These are phyloP conservation scores for Caenorhabditis sinica DNA, from an alignment of 2,888 invertebrate species.

Conservation along the genomic window DNA sequence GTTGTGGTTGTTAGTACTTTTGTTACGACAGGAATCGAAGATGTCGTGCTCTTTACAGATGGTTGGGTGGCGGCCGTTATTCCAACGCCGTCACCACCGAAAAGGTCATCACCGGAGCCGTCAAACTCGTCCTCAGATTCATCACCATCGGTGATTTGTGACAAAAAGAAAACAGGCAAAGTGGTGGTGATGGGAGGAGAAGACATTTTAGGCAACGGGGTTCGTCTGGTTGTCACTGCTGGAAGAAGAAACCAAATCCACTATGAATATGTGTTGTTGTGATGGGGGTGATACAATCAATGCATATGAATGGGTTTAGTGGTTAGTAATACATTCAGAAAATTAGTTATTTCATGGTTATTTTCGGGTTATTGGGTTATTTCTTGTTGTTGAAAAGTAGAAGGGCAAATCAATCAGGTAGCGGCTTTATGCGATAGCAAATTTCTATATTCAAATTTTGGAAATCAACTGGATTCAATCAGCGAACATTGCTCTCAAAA, in stretches of 20 bases:
- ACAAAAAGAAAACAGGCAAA: constrained; percentile 64
- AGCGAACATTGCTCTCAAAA: constrained; percentile 21
- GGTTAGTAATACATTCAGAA: constrained; percentile 24
- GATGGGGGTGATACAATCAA: constrained; percentile 25
- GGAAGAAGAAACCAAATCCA: constrained; percentile 53
- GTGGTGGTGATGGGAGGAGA: constrained; percentile 53
- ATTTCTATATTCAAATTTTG: not conserved
- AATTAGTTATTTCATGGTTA: not conserved
- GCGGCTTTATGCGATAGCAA: constrained; percentile 52
- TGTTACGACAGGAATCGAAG: constrained; percentile 54
- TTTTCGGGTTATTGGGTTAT: not conserved
- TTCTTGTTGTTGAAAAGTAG: not conserved
- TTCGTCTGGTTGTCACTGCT: constrained; percentile 36
- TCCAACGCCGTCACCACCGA: constrained; percentile 47
- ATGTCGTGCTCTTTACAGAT: constrained; percentile 34
- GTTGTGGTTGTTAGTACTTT: constrained; percentile 62
- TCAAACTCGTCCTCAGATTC: constrained; percentile 54
- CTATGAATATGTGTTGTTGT: constrained; percentile 28
- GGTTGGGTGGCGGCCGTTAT: constrained; percentile 68
- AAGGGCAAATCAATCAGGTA: constrained; percentile 38
- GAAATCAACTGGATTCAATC: constrained; percentile 5
- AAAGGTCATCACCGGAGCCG: constrained; percentile 69
- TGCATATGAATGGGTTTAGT: constrained; percentile 1
- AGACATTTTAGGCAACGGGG: constrained; percentile 43
- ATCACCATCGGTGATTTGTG: constrained; percentile 64